Evolutionary conservation across 1,140 invertebrate species (phyloP), one percentile per base, ranked within the genome.

Genomic region (Harlomillsia oculata): DNA sequence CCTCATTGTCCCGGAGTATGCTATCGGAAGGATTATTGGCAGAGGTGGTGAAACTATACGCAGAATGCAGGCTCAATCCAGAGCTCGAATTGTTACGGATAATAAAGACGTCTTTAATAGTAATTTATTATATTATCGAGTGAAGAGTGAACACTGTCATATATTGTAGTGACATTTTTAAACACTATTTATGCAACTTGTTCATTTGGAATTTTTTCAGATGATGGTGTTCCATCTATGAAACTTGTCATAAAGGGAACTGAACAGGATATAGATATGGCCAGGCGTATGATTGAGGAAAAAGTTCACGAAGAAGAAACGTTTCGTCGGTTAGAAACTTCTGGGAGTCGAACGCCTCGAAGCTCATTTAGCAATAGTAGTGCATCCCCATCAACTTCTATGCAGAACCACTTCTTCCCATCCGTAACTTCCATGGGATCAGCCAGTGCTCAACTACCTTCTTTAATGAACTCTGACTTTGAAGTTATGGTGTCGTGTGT

Each of bases 401-500:
- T n/a, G n/a, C n/a, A n/a, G n/a, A n/a, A n/a, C n/a, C n/a, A n/a
- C n/a, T n/a, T n/a, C n/a, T n/a, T n/a, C n/a, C n/a, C n/a, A n/a
- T n/a, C n/a, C n/a, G n/a, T n/a, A n/a, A n/a, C n/a, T n/a, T n/a
- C n/a, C n/a, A n/a, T n/a, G n/a, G n/a, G n/a, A n/a, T n/a, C 32
- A 34, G 32, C 32, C 9, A 34, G 32, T 34, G n/a, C n/a, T n/a
- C n/a, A n/a, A n/a, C n/a, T n/a, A n/a, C n/a, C n/a, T n/a, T n/a
- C n/a, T n/a, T n/a, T n/a, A n/a, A n/a, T n/a, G n/a, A n/a, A n/a
- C n/a, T n/a, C n/a, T n/a, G n/a, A n/a, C n/a, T n/a, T n/a, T 39
- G 56, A 62, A 44, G 46, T 62, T 25, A 62, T 53, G 53, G 63
- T 65, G 11, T 59, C 59, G 14, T 65, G 59, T 34, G 59, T 62